Evolutionary conservation across 2,888 invertebrate species (phyloP).

Genomic region (Ptychoptera albimana): DNA sequence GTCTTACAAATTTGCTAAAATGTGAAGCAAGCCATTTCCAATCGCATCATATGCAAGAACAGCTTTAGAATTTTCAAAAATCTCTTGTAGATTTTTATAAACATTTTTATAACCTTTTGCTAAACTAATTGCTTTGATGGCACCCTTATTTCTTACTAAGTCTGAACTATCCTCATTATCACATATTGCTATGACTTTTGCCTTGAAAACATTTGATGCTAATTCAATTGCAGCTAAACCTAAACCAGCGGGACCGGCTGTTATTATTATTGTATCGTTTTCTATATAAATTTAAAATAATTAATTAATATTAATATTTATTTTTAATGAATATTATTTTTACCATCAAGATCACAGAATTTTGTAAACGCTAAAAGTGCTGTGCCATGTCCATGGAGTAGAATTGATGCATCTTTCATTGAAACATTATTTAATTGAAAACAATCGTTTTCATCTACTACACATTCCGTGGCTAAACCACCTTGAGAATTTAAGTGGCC

Average conservation of each 20-base stretch:
- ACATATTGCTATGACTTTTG: conserved; percentile 53
- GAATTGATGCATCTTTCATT: conserved; percentile 37
- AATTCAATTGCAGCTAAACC: conserved; percentile 51
- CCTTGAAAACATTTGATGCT: conserved; percentile 47
- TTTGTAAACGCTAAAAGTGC: conserved; percentile 46
- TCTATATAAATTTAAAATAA: conserved; percentile 16
- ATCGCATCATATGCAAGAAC: conserved; percentile 47
- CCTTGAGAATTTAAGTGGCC: conserved; percentile 18
- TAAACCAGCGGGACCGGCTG: conserved; percentile 45
- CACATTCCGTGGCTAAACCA: conserved; percentile 44
- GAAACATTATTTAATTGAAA: conserved; percentile 36
- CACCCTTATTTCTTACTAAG: conserved; percentile 42
- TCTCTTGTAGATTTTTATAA: conserved; percentile 35
- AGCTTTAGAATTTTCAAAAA: conserved; percentile 42
- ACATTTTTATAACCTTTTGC: conserved; percentile 38
- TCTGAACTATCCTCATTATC: conserved; percentile 42
- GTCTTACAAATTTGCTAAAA: conserved; percentile 39
- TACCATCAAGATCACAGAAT: conserved; percentile 25
- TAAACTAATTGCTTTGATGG: conserved; percentile 37
- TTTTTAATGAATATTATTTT: too few species aligned
- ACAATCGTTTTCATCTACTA: conserved; percentile 39
- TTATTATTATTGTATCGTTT: conserved; percentile 42
- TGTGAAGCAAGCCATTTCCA: conserved; percentile 41
- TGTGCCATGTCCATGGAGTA: conserved; percentile 44
- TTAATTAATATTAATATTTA: too few species aligned